Evolutionary conservation across 2,113 vertebrate genomes (phyloP).

Genomic region (Colistium nudipinnis): DNA sequence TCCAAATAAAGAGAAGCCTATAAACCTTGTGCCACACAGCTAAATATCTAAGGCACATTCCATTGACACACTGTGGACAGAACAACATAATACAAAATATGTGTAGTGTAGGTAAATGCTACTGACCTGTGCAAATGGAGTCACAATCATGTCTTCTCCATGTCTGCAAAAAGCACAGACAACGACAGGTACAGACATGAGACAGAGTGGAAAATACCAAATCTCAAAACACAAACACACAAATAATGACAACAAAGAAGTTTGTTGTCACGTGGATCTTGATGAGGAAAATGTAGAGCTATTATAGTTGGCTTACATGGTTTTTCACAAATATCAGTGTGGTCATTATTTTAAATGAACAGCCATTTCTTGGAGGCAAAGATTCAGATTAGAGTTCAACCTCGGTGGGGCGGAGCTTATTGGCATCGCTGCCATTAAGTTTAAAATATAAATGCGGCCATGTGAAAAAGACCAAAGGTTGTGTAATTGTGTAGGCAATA

Average conservation of each 20-base stretch:
- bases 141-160: slow-evolving; percentile 97
- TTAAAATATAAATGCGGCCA: background rate
- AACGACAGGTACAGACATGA: slow-evolving; percentile 10
- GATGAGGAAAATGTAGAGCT: background rate
- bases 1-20: background rate
- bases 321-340: slow-evolving; percentile 10
- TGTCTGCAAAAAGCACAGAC: slow-evolving; percentile 80
- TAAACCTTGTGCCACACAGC: background rate
- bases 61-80: too few relatives aligned
- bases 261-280: slow-evolving; percentile 19
- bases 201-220: background rate
- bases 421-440: background rate
- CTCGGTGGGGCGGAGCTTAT: background rate
- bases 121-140: slow-evolving; percentile 94
- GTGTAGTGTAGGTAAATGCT: background rate
- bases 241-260: slow-evolving; percentile 24
- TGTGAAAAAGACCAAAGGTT: background rate
- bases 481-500: background rate
- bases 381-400: slow-evolving; percentile 5
- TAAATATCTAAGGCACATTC: too few relatives aligned
- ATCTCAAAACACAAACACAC: slow-evolving; percentile 16
- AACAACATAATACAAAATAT: too few relatives aligned
- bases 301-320: background rate
- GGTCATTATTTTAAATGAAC: slow-evolving; percentile 29
- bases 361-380: slow-evolving; percentile 42